phyloP scores from a whole-genome alignment of 2,113 vertebrate genomes.

The Atherinomorus stipes region DNA sequence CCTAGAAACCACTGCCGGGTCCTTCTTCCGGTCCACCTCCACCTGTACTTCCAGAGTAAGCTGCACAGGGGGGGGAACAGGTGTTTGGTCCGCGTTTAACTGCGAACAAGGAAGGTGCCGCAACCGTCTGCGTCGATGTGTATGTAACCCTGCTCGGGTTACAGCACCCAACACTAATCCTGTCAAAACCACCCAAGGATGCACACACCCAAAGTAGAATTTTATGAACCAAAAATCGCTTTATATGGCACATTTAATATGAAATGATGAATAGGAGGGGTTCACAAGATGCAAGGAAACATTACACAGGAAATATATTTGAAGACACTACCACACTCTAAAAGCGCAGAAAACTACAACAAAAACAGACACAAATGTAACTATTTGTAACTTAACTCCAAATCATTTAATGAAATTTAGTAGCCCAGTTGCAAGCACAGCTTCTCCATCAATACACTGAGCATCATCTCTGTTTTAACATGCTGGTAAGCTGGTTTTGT shows the following conservation, averaged over 20 bases:
- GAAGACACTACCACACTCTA: background rate
- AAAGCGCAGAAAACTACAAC: too few species aligned
- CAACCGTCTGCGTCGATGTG: background rate
- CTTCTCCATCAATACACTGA: too few species aligned
- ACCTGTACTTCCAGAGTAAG: conserved; percentile 29
- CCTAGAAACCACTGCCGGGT: conserved; percentile 61
- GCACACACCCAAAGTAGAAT: too few species aligned
- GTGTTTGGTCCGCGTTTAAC: background rate
- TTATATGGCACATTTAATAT: background rate
- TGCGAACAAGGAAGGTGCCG: background rate
- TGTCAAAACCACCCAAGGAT: background rate
- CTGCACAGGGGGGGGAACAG: conserved; percentile 16
- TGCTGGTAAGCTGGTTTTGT: too few species aligned
- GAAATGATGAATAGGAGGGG: background rate
- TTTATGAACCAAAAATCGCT: too few species aligned
- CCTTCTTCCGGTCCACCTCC: conserved; percentile 27
- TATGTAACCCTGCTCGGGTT: too few species aligned
- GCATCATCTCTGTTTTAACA: too few species aligned
- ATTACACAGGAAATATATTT: background rate
- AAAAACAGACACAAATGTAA: too few species aligned
- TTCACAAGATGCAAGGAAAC: background rate
- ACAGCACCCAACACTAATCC: background rate
- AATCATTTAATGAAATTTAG: too few species aligned
- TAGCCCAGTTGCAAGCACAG: too few species aligned
- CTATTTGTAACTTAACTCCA: too few species aligned